Conservation (phyloP, 2,113 vertebrate species). For the Pseudorasbora parva region DNA sequence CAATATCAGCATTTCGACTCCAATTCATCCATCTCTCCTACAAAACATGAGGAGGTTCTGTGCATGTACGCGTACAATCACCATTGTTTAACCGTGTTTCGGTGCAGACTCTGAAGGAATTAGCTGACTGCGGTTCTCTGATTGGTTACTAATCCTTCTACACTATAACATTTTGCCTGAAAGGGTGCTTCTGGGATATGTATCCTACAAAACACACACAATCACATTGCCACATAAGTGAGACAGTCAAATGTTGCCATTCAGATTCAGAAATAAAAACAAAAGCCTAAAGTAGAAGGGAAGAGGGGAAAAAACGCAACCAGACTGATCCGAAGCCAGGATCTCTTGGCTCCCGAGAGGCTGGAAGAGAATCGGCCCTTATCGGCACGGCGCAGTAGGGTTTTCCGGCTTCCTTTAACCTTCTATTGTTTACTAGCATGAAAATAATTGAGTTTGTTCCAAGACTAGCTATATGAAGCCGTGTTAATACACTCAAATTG, state of each 20-base stretch:
- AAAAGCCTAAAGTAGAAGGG: conserved; percentile 25
- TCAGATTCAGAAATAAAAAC: conserved; percentile 34
- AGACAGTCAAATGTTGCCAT: not conserved
- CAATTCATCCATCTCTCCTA: not conserved
- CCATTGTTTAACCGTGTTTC: conserved; percentile 20
- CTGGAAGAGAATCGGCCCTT: conserved; percentile 56
- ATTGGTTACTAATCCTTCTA: conserved; percentile 45
- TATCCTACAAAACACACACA: conserved; percentile 28
- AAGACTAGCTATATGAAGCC: conserved; percentile 41
- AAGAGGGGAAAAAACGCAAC: not conserved
- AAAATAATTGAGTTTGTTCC: conserved; percentile 53
- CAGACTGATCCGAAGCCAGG: conserved; percentile 49
- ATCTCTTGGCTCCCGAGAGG: conserved; percentile 45
- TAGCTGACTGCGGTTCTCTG: not conserved
- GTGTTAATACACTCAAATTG: conserved; percentile 59
- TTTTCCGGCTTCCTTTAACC: conserved; percentile 58
- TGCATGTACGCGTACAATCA: conserved; percentile 2
- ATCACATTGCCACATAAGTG: conserved; percentile 10
- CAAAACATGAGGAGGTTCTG: not conserved
- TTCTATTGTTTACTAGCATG: conserved; percentile 59
- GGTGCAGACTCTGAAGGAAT: not conserved
- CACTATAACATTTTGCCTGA: conserved; percentile 23
- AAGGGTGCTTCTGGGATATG: conserved; percentile 15
- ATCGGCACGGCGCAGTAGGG: conserved; percentile 53
- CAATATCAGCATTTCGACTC: conserved; percentile 39